phyloP scores from a whole-genome alignment of 1,140 invertebrate genomes.

The Calliopsis andreniformis region DNA sequence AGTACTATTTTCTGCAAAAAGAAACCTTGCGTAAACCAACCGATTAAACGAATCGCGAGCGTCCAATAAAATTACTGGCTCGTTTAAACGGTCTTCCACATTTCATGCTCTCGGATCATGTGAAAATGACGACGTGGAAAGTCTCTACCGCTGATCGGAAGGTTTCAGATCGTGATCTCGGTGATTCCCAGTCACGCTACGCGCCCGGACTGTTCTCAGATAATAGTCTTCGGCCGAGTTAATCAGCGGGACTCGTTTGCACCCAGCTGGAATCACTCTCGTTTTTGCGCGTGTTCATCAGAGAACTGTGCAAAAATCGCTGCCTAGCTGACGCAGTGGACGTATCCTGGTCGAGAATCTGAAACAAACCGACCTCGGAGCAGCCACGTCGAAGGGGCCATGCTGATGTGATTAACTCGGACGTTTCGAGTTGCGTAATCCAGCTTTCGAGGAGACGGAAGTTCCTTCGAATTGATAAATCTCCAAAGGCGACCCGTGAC shows the following conservation, averaged over 20 bases:
- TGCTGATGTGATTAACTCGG: constrained; percentile 5
- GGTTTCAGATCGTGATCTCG: constrained; percentile 17
- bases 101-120: neutral
- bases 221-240: constrained; percentile 29
- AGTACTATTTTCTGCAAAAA: too few species aligned
- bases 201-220: constrained; percentile 4
- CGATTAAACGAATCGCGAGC: too few species aligned
- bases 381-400: neutral
- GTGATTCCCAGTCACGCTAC: neutral
- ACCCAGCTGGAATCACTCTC: constrained; percentile 1
- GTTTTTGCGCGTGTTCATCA: neutral
- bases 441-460: neutral
- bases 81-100: neutral
- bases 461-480: neutral
- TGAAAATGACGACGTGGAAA: neutral
- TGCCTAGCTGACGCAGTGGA: neutral
- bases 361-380: neutral
- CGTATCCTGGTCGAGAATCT: neutral
- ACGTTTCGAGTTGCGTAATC: neutral
- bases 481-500: neutral
- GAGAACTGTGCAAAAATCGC: neutral
- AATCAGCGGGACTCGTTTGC: constrained; percentile 23
- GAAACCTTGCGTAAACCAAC: too few species aligned
- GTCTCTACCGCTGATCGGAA: neutral
- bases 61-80: too few species aligned